Evolutionary conservation across 2,888 invertebrate species (phyloP).

Genomic region (Teinopalpus imperialis): DNA sequence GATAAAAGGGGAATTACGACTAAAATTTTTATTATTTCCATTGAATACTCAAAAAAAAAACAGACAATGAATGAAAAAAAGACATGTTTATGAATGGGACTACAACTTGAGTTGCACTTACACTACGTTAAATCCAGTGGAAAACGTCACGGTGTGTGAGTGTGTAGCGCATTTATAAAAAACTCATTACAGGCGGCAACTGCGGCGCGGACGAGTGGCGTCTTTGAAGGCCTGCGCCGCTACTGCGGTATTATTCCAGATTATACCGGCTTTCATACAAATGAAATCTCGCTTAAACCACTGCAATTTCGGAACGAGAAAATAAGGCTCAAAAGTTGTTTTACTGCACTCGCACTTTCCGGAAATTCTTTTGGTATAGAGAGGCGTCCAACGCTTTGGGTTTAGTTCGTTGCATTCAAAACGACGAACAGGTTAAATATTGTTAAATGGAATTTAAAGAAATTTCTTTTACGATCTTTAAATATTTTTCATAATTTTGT

Average conservation of each 20-base stretch:
- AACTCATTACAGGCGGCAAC: conserved; percentile 78
- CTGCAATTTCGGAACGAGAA: conserved; percentile 78
- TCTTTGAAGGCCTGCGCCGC: conserved; percentile 77
- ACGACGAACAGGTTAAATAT: conserved; percentile 15
- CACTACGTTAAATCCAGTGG: conserved; percentile 59
- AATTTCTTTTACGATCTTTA: no score
- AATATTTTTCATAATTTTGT: no score
- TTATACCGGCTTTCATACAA: conserved; percentile 79
- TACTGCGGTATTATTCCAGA: conserved; percentile 79
- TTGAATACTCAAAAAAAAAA: conserved; percentile 3
- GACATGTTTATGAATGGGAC: conserved; percentile 16
- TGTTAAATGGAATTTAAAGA: conserved; percentile 2
- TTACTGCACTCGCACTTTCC: conserved; percentile 70
- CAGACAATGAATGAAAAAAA: conserved; percentile 16
- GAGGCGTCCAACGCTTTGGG: conserved; percentile 33
- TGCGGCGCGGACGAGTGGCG: conserved; percentile 75
- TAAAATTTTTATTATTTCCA: conserved; percentile 31
- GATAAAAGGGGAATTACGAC: conserved; percentile 39
- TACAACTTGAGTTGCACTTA: conserved; percentile 45
- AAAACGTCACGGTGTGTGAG: conserved; percentile 64
- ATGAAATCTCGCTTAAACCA: conserved; percentile 81
- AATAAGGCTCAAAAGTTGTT: conserved; percentile 76
- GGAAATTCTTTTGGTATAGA: conserved; percentile 58
- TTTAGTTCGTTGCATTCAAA: conserved; percentile 27
- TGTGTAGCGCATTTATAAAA: conserved; percentile 76